Evolutionary conservation across 23 tunicate genomes (phyloP), one percentile per base, ranked within the genome.

Genomic region (Styela plicata): DNA sequence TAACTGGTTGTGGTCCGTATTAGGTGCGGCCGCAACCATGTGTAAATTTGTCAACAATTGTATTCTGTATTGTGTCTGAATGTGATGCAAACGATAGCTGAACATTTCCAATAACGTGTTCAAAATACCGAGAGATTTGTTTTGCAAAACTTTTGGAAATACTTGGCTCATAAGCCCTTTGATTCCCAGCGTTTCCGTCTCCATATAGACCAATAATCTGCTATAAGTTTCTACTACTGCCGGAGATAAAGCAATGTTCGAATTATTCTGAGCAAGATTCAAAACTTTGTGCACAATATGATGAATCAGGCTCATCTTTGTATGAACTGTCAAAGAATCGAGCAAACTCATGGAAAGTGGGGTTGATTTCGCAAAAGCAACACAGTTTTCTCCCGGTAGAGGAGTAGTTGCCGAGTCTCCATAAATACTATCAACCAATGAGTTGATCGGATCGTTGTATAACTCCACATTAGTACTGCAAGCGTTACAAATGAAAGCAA

Each of bases 191-290:
- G 86, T 19, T 73, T 94, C 98, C 22, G 91, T 83, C 61, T 94
- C 95, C 31, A 89, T 81, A 69, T 84, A 94, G 3, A 94, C 94
- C 2, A 94, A 78, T 33, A 94, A 74, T 5, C 98, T 70, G 61
- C 94, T 94, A 91, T 94, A 94, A 10, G 91, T 94, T 74, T 94
- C 94, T 33, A 91, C 94, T 2, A 94, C 71, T 21, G 98, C 98
- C 31, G 98, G 98, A 16, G 98, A 85, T 70, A 85, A 63, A 33
- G 84, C 87, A 24, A 74, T 26, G 63, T 69, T 29, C 20, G 86
- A 76, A 26, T 82, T 76, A 10, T 69, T 31, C 37, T 92, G 91
- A 2, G 89, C 91, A 16, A 88, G 63, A 25, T 88, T 84, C 67
- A 79, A 84, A 25, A 93, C 74, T 36, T 70, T 81, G 26, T 2